These are phyloP conservation scores for Rhopalosiphum nymphaeae DNA, from an alignment of 2,888 invertebrate species.

Conservation along the genomic window DNA sequence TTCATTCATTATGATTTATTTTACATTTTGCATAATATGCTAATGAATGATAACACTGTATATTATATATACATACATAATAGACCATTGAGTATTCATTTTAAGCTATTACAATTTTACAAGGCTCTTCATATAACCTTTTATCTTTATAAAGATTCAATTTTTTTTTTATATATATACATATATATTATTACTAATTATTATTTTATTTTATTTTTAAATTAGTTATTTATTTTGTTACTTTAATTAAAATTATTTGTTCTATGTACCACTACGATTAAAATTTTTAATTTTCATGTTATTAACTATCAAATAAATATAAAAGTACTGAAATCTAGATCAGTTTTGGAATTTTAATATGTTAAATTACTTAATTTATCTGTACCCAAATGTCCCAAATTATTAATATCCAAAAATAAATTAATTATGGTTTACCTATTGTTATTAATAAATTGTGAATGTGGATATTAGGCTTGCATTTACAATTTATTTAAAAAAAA, in stretches of 20 bases:
- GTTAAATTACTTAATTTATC: neutral
- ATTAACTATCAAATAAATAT: constrained; percentile 59
- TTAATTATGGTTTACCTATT: neutral
- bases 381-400: constrained; percentile 10
- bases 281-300: constrained; percentile 54
- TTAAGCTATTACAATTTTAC: constrained; percentile 55
- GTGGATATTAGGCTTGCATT: neutral
- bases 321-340: constrained; percentile 44
- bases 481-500: neutral
- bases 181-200: constrained; percentile 41
- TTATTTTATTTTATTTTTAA: constrained; percentile 59
- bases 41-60: constrained; percentile 6
- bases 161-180: constrained; percentile 31
- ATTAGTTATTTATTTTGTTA: constrained; percentile 61
- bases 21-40: constrained; percentile 38
- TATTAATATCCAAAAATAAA: neutral
- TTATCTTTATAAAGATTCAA: constrained; percentile 37
- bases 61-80: neutral
- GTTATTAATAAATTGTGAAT: neutral
- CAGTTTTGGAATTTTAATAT: constrained; percentile 27
- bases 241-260: constrained; percentile 59
- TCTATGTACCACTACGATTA: constrained; percentile 57
- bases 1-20: neutral
- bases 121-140: constrained; percentile 24
- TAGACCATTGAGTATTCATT: constrained; percentile 35